Evolutionary conservation across 2,113 vertebrate species (phyloP), one percentile per base, ranked within the genome.

Genomic region (Myiopsitta monachus): DNA sequence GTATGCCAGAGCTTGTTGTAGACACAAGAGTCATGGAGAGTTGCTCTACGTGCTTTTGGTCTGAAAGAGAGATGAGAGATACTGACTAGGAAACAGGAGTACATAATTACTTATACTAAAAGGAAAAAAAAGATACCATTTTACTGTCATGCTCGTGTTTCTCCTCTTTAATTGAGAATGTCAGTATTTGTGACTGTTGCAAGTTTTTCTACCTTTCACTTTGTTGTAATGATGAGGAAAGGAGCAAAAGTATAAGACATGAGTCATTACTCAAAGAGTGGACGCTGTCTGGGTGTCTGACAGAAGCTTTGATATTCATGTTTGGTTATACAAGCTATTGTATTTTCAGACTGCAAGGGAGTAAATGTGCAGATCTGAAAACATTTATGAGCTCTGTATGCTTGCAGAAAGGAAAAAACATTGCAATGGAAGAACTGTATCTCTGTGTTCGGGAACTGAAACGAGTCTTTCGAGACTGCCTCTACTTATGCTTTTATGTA

Each of bases 191-290:
- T 79, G 16, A 62, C 57, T 91, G 21, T 79, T 89, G 77, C 39
- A 87, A 57, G 57, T 24, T 91, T 87, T 94, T 87, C 66, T 92
- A 63, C 83, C 63, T 91, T 80, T 86, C 59, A 19, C 55, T 90
- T 54, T 95, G 31, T 38, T 84, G 43, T 90, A 70, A 59, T 92
- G 92, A 95, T 24, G 52, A 94, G 66, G 88, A 87, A n/a, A 41
- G 79, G 67, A 51, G 44, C 67, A 70, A 84, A 92, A 69, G 41
- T 61, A 1, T 33, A 86, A 92, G 81, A 75, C 1, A 4, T 72
- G 78, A 94, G n/a, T 76, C 72, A 78, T 74, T 92, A 38, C 88
- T 79, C 87, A 95, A 95, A 82, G 76, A 94, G 55, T 79, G 83
- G 82, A 63, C 1, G 1, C 41, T 73, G 54, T 88, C 92, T 91